These are phyloP conservation scores for Epirrhoe alternata DNA, from an alignment of 2,888 invertebrate genomes.

Conservation along the genomic window DNA sequence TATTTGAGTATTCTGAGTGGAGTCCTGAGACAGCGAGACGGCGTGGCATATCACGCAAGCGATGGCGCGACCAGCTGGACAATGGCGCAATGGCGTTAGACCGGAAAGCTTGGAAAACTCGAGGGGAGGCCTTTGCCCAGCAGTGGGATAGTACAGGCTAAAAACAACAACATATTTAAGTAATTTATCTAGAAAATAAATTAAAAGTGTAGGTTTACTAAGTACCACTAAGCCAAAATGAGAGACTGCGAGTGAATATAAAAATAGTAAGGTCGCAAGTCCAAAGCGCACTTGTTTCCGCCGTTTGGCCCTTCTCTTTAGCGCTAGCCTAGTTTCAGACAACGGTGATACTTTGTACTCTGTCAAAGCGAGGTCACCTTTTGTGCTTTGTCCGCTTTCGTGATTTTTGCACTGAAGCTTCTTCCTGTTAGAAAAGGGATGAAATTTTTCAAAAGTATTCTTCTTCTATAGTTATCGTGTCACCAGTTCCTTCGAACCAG, in stretches of 20 bases:
- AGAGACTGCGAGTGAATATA: not conserved
- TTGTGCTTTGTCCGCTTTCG: constrained; percentile 49
- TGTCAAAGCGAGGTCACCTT: constrained; percentile 65
- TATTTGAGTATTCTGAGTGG: too few relatives aligned
- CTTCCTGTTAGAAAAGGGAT: constrained; percentile 9
- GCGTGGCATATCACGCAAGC: too few relatives aligned
- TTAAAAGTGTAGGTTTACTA: too few relatives aligned
- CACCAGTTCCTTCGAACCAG: not conserved
- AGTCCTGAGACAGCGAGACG: too few relatives aligned
- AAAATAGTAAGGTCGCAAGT: not conserved
- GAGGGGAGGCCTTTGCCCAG: too few relatives aligned
- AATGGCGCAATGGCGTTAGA: too few relatives aligned
- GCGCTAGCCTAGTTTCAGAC: constrained; percentile 62
- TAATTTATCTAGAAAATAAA: too few relatives aligned
- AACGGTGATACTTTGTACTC: constrained; percentile 44
- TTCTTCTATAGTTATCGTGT: too few relatives aligned
- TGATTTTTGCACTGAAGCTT: constrained; percentile 24
- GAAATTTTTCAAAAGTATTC: not conserved
- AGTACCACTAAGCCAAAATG: not conserved
- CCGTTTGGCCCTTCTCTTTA: constrained; percentile 52
- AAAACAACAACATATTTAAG: too few relatives aligned
- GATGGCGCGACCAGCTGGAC: too few relatives aligned
- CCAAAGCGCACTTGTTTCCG: constrained; percentile 27
- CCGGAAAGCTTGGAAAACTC: too few relatives aligned
- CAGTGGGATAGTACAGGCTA: too few relatives aligned